Conservation (phyloP, 2,888 invertebrate genomes). For the Operophtera brumata region DNA sequence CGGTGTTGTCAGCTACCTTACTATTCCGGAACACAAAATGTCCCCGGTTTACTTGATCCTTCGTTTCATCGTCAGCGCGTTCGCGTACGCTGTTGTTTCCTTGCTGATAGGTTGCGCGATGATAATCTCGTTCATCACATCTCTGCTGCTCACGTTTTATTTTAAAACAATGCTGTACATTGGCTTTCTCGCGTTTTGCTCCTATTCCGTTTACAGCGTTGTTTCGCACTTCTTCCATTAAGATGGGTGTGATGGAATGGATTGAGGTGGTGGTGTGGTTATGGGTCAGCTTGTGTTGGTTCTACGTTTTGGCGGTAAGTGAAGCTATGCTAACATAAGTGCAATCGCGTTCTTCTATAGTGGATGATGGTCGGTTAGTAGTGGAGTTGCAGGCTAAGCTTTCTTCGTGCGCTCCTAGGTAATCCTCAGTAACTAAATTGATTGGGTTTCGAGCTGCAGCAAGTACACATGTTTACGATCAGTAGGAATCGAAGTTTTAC, state of each 20-base stretch:
- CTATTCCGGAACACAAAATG: not conserved
- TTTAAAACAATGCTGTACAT: not conserved
- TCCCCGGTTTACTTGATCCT: not conserved
- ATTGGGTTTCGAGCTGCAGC: too few species aligned
- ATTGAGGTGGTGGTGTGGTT: not conserved
- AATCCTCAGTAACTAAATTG: too few species aligned
- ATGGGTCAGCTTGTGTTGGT: not conserved
- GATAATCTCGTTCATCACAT: not conserved
- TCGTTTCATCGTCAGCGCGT: not conserved
- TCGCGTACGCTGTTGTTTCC: not conserved
- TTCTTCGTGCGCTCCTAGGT: too few species aligned
- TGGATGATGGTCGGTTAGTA: too few species aligned
- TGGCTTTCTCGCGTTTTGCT: not conserved
- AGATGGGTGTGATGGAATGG: not conserved
- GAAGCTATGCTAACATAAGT: too few species aligned
- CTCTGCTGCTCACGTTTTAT: not conserved
- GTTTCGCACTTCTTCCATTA: not conserved
- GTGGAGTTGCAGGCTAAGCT: too few species aligned
- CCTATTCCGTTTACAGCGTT: conserved; percentile 12
- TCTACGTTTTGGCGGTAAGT: not conserved
- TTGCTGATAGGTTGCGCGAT: not conserved
- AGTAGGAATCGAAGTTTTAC: too few species aligned
- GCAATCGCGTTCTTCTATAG: too few species aligned
- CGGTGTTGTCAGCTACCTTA: too few species aligned
- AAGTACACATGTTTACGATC: too few species aligned